Evolutionary conservation across 2,888 invertebrate species (phyloP).

Genomic region (Leptura quadrifasciata): DNA sequence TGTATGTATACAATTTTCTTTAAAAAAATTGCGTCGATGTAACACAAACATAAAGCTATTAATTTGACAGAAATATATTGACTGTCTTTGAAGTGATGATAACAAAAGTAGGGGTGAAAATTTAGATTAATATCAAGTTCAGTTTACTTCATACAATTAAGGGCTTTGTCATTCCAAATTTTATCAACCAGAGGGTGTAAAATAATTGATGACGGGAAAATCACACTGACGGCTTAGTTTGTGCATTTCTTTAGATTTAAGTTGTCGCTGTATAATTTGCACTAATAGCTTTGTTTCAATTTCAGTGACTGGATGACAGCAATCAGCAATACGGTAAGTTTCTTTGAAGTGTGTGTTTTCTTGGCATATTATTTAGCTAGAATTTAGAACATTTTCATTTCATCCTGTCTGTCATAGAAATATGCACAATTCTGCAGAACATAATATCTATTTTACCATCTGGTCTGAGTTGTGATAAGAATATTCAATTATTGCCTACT

Average conservation of each 20-base stretch:
- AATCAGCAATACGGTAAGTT: conserved; percentile 86
- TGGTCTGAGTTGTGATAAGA: too few relatives aligned
- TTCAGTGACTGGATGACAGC: conserved; percentile 87
- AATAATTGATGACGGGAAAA: neutral
- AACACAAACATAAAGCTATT: too few relatives aligned
- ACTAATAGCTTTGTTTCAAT: conserved; percentile 62
- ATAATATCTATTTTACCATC: too few relatives aligned
- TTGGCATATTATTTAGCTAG: conserved; percentile 10
- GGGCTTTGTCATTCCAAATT: neutral
- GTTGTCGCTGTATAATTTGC: neutral
- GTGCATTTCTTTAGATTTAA: neutral
- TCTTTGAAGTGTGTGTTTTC: neutral
- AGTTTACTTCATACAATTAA: too few relatives aligned
- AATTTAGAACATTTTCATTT: conserved; percentile 3
- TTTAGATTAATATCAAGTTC: too few relatives aligned
- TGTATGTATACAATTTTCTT: too few relatives aligned
- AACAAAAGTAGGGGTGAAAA: too few relatives aligned
- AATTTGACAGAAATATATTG: too few relatives aligned
- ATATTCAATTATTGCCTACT: too few relatives aligned
- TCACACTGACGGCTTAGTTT: neutral
- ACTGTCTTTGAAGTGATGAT: too few relatives aligned
- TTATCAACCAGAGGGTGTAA: neutral
- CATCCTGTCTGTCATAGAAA: neutral
- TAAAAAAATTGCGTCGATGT: too few relatives aligned
- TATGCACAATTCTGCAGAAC: neutral